phyloP scores from a whole-genome alignment of 2,888 invertebrate genomes.

The Polymixis flavicincta region DNA sequence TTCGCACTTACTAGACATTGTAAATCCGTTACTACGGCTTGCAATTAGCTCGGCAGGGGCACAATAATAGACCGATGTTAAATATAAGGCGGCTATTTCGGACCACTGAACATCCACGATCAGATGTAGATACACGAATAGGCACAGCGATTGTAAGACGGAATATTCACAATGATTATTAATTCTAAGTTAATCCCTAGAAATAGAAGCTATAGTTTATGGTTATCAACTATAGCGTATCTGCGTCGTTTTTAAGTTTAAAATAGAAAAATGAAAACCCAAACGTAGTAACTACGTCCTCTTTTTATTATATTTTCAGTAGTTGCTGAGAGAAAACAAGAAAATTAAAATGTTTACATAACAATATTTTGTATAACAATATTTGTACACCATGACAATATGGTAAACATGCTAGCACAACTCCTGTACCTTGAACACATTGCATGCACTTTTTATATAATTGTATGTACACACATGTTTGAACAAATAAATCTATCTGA shows the following conservation, averaged over 20 bases:
- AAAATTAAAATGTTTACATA: neutral
- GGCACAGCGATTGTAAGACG: conserved; percentile 22
- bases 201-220: neutral
- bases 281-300: neutral
- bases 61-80: conserved; percentile 60
- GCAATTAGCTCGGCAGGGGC: conserved; percentile 55
- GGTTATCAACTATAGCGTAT: neutral
- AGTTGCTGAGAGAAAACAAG: neutral
- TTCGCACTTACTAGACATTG: conserved; percentile 33
- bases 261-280: neutral
- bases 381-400: too few relatives aligned
- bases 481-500: too few relatives aligned
- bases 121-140: conserved; percentile 42
- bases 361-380: too few relatives aligned
- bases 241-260: neutral
- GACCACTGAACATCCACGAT: conserved; percentile 38
- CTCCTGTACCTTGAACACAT: too few relatives aligned
- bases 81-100: conserved; percentile 63
- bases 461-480: too few relatives aligned
- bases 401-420: too few relatives aligned
- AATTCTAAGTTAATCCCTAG: neutral
- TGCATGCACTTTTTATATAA: too few relatives aligned
- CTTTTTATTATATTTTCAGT: neutral
- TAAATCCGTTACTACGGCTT: conserved; percentile 59
- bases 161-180: neutral